A percentile compares a stretch with the other conserved stretches of the same genome.
These are phyloP conservation scores for Hanleya hanleyi DNA, from an alignment of 2,888 invertebrate species.

Conservation along the genomic window DNA sequence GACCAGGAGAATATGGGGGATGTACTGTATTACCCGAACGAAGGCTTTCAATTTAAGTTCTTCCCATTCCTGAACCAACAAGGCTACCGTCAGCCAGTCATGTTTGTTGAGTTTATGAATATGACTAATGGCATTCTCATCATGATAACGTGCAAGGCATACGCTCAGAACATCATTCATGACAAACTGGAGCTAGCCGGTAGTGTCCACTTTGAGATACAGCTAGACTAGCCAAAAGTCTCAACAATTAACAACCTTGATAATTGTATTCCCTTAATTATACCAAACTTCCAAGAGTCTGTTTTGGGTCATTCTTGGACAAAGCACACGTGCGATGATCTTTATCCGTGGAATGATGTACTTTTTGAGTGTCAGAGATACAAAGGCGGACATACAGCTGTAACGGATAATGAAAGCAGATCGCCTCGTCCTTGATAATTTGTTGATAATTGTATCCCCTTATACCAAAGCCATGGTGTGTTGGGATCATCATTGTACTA, in stretches of 20 bases:
- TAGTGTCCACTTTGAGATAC: constrained; percentile 94
- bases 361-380: too few relatives aligned
- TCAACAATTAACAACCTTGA: neutral
- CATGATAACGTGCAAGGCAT: constrained; percentile 75
- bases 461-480: too few relatives aligned
- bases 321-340: too few relatives aligned
- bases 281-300: too few relatives aligned
- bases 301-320: too few relatives aligned
- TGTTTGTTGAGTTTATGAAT: constrained; percentile 74
- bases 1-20: constrained; percentile 96
- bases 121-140: constrained; percentile 71
- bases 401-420: too few relatives aligned
- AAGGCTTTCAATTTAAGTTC: constrained; percentile 79
- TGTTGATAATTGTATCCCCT: too few relatives aligned
- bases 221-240: constrained; percentile 84
- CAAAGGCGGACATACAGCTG: too few relatives aligned
- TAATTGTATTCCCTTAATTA: too few relatives aligned
- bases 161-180: constrained; percentile 78
- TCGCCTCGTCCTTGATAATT: too few relatives aligned
- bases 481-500: too few relatives aligned
- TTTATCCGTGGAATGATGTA: too few relatives aligned
- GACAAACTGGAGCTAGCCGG: constrained; percentile 92
- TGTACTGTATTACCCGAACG: constrained; percentile 81
- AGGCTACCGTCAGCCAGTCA: constrained; percentile 74
- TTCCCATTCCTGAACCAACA: constrained; percentile 75